These are phyloP conservation scores for Leptestheria dahalacensis DNA, from an alignment of 1,140 invertebrate genomes.

Conservation along the genomic window DNA sequence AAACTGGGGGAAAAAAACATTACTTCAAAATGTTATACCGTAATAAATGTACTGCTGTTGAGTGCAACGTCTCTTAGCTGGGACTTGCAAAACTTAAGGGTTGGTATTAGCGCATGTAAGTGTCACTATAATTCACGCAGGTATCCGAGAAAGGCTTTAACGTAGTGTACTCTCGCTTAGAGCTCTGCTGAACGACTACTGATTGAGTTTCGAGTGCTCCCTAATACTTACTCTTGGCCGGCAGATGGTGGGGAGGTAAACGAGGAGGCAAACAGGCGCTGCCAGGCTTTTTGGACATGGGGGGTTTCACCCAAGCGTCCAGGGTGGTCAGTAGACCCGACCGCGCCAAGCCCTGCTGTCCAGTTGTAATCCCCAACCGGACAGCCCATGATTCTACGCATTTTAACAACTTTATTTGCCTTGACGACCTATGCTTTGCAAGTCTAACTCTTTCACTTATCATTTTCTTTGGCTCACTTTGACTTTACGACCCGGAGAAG, in stretches of 20 bases:
- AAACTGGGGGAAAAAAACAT: not conserved
- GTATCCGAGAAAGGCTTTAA: too few species aligned
- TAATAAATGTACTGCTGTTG: too few species aligned
- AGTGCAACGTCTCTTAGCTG: too few species aligned
- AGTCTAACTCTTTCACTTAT: not conserved
- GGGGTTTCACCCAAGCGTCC: not conserved
- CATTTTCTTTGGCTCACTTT: not conserved
- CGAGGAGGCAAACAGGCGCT: too few species aligned
- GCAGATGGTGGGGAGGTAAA: not conserved
- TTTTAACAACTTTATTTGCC: not conserved
- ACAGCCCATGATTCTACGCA: not conserved
- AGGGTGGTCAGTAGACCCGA: not conserved
- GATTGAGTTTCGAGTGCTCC: not conserved
- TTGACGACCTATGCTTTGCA: not conserved
- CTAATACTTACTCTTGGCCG: not conserved
- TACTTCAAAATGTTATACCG: not conserved
- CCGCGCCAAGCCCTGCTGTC: not conserved
- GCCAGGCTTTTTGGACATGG: not conserved
- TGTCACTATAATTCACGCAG: too few species aligned
- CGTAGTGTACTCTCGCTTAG: not conserved
- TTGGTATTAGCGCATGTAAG: too few species aligned
- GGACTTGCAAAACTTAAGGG: too few species aligned
- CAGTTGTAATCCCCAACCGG: not conserved
- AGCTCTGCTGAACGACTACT: not conserved
- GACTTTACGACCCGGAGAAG: too few species aligned